These are phyloP conservation scores for Leucophora obtusa DNA, from an alignment of 2,888 invertebrate species.

Conservation along the genomic window DNA sequence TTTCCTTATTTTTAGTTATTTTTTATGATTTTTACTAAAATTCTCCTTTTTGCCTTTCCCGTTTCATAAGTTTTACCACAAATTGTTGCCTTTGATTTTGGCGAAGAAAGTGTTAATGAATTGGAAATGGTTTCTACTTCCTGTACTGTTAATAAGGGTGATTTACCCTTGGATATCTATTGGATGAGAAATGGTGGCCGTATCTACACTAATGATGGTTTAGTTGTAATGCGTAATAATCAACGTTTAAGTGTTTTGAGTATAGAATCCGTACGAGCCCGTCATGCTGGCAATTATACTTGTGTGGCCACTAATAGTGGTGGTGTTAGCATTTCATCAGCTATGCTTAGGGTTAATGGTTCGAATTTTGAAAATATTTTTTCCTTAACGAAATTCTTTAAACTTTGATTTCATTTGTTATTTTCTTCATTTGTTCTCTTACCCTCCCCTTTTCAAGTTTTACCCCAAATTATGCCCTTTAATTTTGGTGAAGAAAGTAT, in stretches of 20 bases:
- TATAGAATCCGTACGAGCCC: conserved; percentile 82
- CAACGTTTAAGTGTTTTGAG: conserved; percentile 83
- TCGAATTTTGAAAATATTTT: conserved; percentile 38
- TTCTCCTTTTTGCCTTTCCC: conserved; percentile 27
- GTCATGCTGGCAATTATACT: conserved; percentile 83
- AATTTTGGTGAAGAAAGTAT: conserved; percentile 84
- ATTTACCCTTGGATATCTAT: conserved; percentile 86
- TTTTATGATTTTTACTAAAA: conserved; percentile 19
- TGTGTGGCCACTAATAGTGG: conserved; percentile 83
- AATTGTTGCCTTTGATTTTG: conserved; percentile 86
- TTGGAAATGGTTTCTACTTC: conserved; percentile 84
- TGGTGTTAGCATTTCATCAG: conserved; percentile 81
- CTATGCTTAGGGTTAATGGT: conserved; percentile 83
- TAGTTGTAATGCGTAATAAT: conserved; percentile 81
- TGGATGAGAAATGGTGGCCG: conserved; percentile 83
- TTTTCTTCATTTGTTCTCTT: conserved; percentile 24
- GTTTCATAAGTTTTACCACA: conserved; percentile 82
- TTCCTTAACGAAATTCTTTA: conserved; percentile 7
- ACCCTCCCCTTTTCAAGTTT: conserved; percentile 79
- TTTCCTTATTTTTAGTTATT: background rate
- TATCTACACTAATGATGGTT: conserved; percentile 80
- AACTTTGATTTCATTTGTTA: background rate
- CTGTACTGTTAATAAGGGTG: conserved; percentile 87
- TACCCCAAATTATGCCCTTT: conserved; percentile 85
- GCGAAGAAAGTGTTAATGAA: conserved; percentile 84